Conservation (phyloP, 2,113 vertebrate species). For the Melanotaenia duboulayi region DNA sequence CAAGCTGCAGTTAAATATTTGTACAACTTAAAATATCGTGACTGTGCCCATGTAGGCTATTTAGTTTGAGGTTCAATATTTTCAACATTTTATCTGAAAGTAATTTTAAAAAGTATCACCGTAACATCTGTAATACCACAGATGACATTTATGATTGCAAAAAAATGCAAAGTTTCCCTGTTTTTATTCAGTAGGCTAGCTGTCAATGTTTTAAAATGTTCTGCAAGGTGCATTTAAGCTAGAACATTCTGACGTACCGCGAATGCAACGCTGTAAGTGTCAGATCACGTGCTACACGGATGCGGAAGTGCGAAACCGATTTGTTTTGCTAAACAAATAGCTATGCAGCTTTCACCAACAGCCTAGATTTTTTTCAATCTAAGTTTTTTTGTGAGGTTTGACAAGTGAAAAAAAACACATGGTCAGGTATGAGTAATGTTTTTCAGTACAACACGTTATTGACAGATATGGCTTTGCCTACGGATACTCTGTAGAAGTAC, state of each 20-base stretch:
- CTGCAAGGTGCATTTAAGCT: fast-evolving
- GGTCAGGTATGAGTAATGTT: constrained; percentile 69
- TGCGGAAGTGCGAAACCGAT: constrained; percentile 56
- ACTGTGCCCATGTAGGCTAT: too few relatives aligned
- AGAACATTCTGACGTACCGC: background rate
- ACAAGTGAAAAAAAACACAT: constrained; percentile 52
- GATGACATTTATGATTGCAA: too few relatives aligned
- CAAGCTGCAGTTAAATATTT: too few relatives aligned
- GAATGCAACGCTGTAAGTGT: constrained; percentile 33
- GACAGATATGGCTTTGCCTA: background rate
- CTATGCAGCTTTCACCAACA: background rate
- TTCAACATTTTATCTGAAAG: too few relatives aligned
- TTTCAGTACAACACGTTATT: background rate
- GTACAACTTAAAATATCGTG: too few relatives aligned
- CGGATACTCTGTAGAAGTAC: background rate
- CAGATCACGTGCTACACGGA: constrained; percentile 46
- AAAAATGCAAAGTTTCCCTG: too few relatives aligned
- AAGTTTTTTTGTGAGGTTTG: background rate
- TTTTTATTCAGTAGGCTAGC: too few relatives aligned
- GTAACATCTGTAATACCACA: too few relatives aligned
- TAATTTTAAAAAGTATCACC: too few relatives aligned
- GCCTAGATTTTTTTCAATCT: background rate
- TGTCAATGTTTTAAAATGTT: background rate
- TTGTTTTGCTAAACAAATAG: constrained; percentile 49
- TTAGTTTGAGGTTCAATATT: too few relatives aligned